Conservation (phyloP, 2,113 vertebrate species). For the Chroicocephalus ridibundus region DNA sequence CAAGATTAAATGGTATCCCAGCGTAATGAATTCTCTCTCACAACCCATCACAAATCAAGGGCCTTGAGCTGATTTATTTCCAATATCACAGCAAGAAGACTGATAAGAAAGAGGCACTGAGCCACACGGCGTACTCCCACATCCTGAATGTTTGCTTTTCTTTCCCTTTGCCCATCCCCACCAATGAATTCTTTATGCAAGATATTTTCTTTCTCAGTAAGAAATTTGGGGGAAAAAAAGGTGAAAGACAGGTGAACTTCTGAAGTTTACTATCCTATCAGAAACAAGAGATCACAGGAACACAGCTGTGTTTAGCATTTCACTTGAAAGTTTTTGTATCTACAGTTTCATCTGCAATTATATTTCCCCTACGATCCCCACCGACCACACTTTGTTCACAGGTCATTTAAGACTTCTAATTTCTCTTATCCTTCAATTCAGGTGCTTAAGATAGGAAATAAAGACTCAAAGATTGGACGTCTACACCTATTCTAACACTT, state of each 20-base stretch:
- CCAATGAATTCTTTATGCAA: neutral
- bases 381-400: neutral
- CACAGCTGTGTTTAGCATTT: neutral
- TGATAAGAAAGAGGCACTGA: neutral
- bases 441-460: neutral
- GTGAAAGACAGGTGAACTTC: neutral
- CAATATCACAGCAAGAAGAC: neutral
- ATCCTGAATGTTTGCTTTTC: accelerated
- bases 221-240: neutral
- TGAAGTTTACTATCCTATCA: neutral
- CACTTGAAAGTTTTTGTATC: neutral
- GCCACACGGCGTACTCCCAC: neutral
- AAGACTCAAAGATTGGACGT: neutral
- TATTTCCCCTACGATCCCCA: accelerated
- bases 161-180: neutral
- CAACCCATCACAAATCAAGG: neutral
- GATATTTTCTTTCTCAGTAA: neutral
- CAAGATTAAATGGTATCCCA: neutral
- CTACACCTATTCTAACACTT: neutral
- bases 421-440: neutral
- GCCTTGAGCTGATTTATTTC: neutral
- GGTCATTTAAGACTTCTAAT: neutral
- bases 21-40: neutral
- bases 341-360: neutral
- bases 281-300: neutral